phyloP scores from a whole-genome alignment of 1,140 invertebrate genomes.

The Atopsyche davidsoni region DNA sequence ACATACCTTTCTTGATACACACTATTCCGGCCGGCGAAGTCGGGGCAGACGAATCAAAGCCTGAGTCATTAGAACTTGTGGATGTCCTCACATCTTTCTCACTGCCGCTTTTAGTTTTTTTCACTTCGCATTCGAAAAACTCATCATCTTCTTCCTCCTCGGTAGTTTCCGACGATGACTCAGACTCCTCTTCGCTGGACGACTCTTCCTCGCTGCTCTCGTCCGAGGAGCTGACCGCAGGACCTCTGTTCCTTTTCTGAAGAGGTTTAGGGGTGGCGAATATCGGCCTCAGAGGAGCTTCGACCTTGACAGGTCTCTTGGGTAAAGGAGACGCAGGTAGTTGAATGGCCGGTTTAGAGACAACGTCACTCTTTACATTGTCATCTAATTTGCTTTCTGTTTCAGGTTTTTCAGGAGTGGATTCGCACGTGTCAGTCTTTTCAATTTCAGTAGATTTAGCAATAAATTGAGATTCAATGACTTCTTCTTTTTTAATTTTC shows the following conservation, averaged over 20 bases:
- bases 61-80: constrained; percentile 55
- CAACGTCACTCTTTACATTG: too few relatives aligned
- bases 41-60: constrained; percentile 52
- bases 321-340: constrained; percentile 26
- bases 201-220: constrained; percentile 35
- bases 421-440: too few relatives aligned
- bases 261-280: constrained; percentile 54
- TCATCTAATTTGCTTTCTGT: background rate
- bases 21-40: constrained; percentile 44
- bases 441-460: too few relatives aligned
- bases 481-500: too few relatives aligned
- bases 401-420: background rate
- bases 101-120: constrained; percentile 32
- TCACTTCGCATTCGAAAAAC: constrained; percentile 42
- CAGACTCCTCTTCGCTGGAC: constrained; percentile 33
- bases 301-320: constrained; percentile 43
- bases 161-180: constrained; percentile 36
- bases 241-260: constrained; percentile 47
- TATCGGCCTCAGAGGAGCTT: constrained; percentile 47
- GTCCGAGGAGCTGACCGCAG: constrained; percentile 39
- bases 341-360: constrained; percentile 12
- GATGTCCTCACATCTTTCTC: constrained; percentile 47
- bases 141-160: constrained; percentile 32
- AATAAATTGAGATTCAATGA: too few relatives aligned
- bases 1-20: constrained; percentile 46